A percentile compares a stretch with the other conserved stretches of the same genome.
phyloP scores from a whole-genome alignment of 2,113 vertebrate genomes.

The Cephalopterus ornatus region DNA sequence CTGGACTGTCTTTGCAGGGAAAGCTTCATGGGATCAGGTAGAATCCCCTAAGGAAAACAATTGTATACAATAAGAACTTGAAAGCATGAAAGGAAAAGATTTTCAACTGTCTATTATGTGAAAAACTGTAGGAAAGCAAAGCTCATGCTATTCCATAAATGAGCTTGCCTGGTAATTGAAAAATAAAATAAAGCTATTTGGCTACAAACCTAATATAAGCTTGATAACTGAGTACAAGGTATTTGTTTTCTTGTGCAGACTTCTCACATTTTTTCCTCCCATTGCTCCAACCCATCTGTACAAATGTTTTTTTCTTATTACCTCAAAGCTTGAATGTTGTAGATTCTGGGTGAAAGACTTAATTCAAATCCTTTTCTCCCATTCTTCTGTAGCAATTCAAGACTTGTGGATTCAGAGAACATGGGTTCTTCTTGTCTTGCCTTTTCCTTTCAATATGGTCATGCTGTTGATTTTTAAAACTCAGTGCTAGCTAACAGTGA shows the following conservation, averaged over 20 bases:
- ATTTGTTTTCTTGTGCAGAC: slow-evolving; percentile 53
- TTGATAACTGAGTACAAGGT: background rate
- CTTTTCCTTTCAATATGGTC: background rate
- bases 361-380: slow-evolving; percentile 56
- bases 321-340: slow-evolving; percentile 46
- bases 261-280: background rate
- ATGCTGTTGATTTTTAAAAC: slow-evolving; percentile 19
- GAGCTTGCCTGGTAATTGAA: slow-evolving; percentile 5
- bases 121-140: background rate
- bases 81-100: slow-evolving; percentile 47
- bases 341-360: slow-evolving; percentile 52
- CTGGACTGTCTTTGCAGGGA: slow-evolving; percentile 33
- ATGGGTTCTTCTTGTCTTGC: background rate
- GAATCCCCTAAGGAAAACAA: slow-evolving; percentile 45
- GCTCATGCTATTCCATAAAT: background rate
- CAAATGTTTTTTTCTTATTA: slow-evolving; percentile 30
- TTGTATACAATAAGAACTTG: slow-evolving; percentile 20
- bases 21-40: slow-evolving; percentile 36
- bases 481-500: background rate
- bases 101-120: slow-evolving; percentile 20
- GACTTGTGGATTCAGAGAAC: slow-evolving; percentile 49
- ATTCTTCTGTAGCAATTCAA: slow-evolving; percentile 43
- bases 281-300: background rate
- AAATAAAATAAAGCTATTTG: slow-evolving; percentile 39
- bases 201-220: background rate